Conservation (phyloP, 2,888 invertebrate species). For the Embidobia sp. region DNA sequence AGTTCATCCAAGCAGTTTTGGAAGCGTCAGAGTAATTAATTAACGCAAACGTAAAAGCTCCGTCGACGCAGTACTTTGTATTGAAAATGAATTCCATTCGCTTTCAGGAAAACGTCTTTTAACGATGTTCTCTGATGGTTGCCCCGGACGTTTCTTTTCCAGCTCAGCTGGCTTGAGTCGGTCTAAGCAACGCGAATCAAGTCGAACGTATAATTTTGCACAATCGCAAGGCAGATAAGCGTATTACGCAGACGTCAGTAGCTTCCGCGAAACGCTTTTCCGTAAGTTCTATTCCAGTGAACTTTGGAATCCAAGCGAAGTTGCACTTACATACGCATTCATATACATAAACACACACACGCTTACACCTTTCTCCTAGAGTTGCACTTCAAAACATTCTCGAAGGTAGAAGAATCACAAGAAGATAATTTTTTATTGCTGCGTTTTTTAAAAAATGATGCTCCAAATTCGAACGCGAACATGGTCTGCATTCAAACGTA, state of each 20-base stretch:
- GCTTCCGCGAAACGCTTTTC: conserved; percentile 58
- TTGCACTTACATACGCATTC: neutral
- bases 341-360: too few species aligned
- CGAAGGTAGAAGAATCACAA: conserved; percentile 21
- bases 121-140: neutral
- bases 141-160: conserved; percentile 28
- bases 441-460: conserved; percentile 8
- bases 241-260: conserved; percentile 56
- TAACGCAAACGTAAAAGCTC: too few species aligned
- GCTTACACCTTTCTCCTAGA: neutral
- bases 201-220: conserved; percentile 60
- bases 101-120: conserved; percentile 18
- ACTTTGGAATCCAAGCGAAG: conserved; percentile 46
- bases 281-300: conserved; percentile 58
- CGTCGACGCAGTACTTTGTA: neutral
- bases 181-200: conserved; percentile 41
- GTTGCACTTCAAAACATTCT: conserved; percentile 19
- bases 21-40: too few species aligned
- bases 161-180: conserved; percentile 16
- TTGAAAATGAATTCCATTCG: conserved; percentile 19
- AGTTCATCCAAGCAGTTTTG: too few species aligned
- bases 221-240: conserved; percentile 57
- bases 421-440: conserved; percentile 15
- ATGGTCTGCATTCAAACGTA: too few species aligned
- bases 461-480: too few species aligned